A percentile compares a stretch with the other conserved stretches of the same genome.
Conservation (phyloP, 2,888 invertebrate species). For the Zaprionus bogoriensis region DNA sequence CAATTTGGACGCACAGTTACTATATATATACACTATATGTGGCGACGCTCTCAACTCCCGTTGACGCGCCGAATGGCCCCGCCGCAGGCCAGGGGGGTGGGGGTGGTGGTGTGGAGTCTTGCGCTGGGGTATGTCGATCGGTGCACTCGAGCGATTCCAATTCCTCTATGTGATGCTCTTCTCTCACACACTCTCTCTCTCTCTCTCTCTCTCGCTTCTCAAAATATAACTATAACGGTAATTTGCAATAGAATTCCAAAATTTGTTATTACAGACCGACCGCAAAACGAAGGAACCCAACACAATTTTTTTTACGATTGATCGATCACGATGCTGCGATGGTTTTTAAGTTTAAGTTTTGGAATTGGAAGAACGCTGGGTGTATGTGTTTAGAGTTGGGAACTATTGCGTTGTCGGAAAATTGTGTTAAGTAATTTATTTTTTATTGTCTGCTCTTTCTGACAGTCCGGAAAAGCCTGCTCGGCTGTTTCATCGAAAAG, state of each 20-base stretch:
- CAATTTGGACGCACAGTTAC: too few species aligned
- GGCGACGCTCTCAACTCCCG: too few species aligned
- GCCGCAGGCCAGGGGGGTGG: too few species aligned
- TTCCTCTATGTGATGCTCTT: too few species aligned
- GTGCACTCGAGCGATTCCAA: too few species aligned
- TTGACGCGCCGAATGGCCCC: too few species aligned
- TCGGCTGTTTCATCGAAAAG: slow-evolving; percentile 17
- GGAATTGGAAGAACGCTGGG: slow-evolving; percentile 27
- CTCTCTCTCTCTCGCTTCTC: too few species aligned
- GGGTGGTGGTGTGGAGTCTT: too few species aligned
- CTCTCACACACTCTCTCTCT: too few species aligned
- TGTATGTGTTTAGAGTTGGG: slow-evolving; percentile 53
- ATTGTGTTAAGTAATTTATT: slow-evolving; percentile 38
- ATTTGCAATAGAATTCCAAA: slow-evolving; percentile 28
- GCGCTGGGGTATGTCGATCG: too few species aligned
- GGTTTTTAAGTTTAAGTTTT: slow-evolving; percentile 32
- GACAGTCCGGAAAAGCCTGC: slow-evolving; percentile 36
- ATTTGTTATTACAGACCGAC: slow-evolving; percentile 25
- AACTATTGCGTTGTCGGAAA: slow-evolving; percentile 48
- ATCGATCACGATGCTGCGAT: slow-evolving; percentile 22
- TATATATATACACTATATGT: too few species aligned
- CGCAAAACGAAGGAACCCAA: slow-evolving; percentile 25
- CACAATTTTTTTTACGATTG: slow-evolving; percentile 23
- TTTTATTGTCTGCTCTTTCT: slow-evolving; percentile 19
- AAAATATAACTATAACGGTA: too few species aligned